Percentiles rank a stretch among this genome's conserved stretches.
These are phyloP conservation scores for Crotalus tigris DNA, from an alignment of 2,113 vertebrate species.

Conservation along the genomic window DNA sequence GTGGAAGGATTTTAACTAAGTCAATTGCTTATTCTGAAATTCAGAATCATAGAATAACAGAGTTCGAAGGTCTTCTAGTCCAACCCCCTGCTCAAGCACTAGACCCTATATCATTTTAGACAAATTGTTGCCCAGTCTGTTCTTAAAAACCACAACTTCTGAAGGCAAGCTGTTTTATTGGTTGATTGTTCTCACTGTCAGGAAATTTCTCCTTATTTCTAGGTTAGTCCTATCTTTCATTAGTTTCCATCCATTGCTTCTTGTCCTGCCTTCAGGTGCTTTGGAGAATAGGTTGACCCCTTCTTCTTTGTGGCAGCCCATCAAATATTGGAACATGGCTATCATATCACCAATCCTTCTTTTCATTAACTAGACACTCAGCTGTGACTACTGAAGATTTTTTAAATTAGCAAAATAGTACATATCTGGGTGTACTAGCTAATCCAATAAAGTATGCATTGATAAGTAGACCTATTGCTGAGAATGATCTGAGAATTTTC, in stretches of 20 bases:
- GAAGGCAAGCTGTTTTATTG: background rate
- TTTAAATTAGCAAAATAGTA: background rate
- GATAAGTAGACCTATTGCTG: background rate
- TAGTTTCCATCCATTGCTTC: background rate
- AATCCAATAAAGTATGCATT: background rate
- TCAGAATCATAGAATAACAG: background rate
- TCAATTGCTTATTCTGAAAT: background rate
- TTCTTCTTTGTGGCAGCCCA: background rate
- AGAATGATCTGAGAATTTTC: background rate
- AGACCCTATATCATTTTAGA: background rate
- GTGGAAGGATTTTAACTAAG: fast-evolving
- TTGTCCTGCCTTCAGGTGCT: background rate
- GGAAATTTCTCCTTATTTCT: background rate
- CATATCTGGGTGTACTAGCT: background rate
- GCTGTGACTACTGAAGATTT: background rate
- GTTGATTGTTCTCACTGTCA: background rate
- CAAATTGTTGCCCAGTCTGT: background rate
- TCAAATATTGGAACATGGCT: background rate
- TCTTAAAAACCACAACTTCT: background rate
- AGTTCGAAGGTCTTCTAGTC: background rate
- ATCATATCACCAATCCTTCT: background rate
- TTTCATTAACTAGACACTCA: background rate
- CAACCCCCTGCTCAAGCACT: background rate
- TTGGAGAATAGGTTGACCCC: background rate
- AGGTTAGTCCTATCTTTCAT: background rate